A percentile compares a stretch with the other conserved stretches of the same genome.
These are phyloP conservation scores for Aproaerema taeniolella DNA, from an alignment of 2,888 invertebrate species.

Conservation along the genomic window DNA sequence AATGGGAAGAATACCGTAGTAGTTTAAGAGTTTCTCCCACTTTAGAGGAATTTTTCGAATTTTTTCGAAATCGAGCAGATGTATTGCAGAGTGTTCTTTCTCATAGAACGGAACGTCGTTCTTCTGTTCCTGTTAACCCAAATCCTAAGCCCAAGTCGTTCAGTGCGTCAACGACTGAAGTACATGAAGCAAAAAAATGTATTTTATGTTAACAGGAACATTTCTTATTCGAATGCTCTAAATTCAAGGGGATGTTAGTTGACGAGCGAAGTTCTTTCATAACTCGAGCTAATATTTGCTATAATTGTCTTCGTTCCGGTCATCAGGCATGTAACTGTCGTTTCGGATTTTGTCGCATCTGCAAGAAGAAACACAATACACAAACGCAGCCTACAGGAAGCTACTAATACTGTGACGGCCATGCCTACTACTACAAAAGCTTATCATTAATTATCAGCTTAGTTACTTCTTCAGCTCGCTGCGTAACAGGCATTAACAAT, in stretches of 20 bases:
- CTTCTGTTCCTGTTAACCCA: background rate
- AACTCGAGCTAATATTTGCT: background rate
- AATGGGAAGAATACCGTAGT: conserved; percentile 4
- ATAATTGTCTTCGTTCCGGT: background rate
- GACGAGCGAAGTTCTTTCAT: background rate
- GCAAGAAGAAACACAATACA: background rate
- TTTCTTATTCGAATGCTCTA: background rate
- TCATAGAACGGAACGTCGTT: background rate
- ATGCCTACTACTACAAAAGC: background rate
- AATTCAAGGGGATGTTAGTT: background rate
- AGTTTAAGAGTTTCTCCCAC: background rate
- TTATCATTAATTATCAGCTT: background rate
- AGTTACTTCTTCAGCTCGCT: background rate
- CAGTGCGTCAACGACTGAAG: background rate
- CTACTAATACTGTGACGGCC: background rate
- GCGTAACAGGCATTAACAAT: no score
- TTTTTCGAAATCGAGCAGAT: conserved; percentile 14
- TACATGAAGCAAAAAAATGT: background rate
- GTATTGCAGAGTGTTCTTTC: background rate
- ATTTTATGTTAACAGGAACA: background rate
- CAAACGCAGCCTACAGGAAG: background rate
- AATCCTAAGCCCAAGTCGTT: background rate
- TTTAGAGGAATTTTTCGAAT: conserved; percentile 9
- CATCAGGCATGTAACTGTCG: background rate
- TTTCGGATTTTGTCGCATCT: no score